These are phyloP conservation scores for Odocoileus virginianus DNA, from an alignment of 2,113 vertebrate genomes.

Conservation along the genomic window DNA sequence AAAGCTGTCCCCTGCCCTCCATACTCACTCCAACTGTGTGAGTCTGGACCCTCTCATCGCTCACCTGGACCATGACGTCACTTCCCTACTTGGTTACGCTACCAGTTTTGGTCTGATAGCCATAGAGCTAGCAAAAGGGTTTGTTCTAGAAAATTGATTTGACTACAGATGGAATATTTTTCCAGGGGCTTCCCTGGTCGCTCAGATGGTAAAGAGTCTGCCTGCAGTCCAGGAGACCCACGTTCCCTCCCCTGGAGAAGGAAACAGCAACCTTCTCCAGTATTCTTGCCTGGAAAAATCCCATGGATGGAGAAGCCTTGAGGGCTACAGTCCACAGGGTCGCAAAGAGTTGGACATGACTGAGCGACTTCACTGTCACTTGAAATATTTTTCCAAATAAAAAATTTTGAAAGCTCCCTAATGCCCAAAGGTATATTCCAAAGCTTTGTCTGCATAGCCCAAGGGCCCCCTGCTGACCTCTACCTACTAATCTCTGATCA, in stretches of 20 bases:
- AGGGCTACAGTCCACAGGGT: not conserved
- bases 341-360: not conserved
- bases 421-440: not conserved
- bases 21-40: not conserved
- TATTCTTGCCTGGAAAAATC: not conserved
- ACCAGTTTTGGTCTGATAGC: not conserved
- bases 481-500: not conserved
- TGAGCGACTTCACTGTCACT: not conserved
- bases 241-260: not conserved
- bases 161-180: not conserved
- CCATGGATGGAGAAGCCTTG: not conserved
- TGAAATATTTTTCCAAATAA: not conserved
- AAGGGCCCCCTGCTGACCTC: not conserved
- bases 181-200: not conserved
- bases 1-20: not conserved
- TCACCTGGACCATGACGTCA: not conserved
- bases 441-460: not conserved
- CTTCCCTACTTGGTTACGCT: not conserved
- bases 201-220: not conserved
- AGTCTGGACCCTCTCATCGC: not conserved
- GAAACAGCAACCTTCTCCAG: accelerated
- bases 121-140: not conserved
- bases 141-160: not conserved
- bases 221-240: not conserved
- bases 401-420: not conserved